Evolutionary conservation across 2,797 vertebrate species (phyloP), one percentile per base, ranked within the genome.

Genomic region (Pteropus rufus): DNA sequence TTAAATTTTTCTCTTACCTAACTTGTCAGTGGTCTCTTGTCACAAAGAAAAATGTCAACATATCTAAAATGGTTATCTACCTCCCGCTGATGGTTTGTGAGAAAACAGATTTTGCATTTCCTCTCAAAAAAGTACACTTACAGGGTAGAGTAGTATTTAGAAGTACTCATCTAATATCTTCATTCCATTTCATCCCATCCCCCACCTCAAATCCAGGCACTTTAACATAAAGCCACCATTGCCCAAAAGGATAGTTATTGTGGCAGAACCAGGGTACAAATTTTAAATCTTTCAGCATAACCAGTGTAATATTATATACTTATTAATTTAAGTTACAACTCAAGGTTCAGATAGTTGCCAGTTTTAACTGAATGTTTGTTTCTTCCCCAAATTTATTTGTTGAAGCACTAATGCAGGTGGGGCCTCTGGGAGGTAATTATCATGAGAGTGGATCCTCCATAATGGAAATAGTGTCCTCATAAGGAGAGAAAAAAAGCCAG

Each of bases 1-100:
- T 62, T 69, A 94, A 90, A 80, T 72, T 49, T 82, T 94, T 92
- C 56, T 85, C 34, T 82, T 94, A 62, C 49, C 73, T 64, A 95
- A 64, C 16, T 85, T 69, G 36, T 85, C 73, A 67, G 72, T 60
- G 39, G 60, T 94, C 31, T 93, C 24, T 60, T 95, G 62, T 94
- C 46, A 81, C 54, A 94, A 81, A 91, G 60, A 87, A 58, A 90
- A 93, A 62, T 84, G 44, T 64, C 92, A 83, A 67, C 54, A 64
- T 93, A 44, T 77, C 62, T 88, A 15, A 86, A 93, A 94, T 83
- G 1, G 21, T 80, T 54, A 81, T 91, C 56, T 90, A 85, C 75
- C 64, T 94, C 79, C 75, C 73, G 36, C 83, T 54, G 60, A 64
- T 82, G 26, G 41, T 31, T 86, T 91, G 58, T 84, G 67, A 76